These are phyloP conservation scores for Amphiprion percula DNA, from an alignment of 2,113 vertebrate species.

Conservation along the genomic window DNA sequence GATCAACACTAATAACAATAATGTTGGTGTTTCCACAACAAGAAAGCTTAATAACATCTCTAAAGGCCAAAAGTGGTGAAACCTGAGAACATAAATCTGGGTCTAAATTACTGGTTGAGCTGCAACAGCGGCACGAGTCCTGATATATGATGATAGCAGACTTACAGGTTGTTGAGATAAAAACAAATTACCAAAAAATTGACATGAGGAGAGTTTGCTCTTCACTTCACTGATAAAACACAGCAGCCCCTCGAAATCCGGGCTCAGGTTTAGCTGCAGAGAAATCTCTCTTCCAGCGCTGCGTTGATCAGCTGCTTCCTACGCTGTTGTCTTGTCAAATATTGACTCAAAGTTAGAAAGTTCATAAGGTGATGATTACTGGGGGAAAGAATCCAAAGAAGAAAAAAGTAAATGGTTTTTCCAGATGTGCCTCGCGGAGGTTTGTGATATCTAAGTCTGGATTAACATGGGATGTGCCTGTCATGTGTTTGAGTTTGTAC, in stretches of 20 bases:
- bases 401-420: conserved; percentile 29
- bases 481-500: background rate
- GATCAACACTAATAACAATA: conserved; percentile 26
- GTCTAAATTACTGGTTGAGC: conserved; percentile 11
- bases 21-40: conserved; percentile 25
- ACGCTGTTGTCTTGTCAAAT: conserved; percentile 7
- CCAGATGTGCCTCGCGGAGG: conserved; percentile 22
- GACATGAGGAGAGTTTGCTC: conserved; percentile 22
- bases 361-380: conserved; percentile 26
- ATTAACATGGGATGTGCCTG: background rate
- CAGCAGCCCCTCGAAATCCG: conserved; percentile 31
- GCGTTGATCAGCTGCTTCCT: conserved; percentile 1
- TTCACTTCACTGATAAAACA: conserved; percentile 27
- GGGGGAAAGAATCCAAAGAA: background rate
- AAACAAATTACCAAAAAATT: conserved; percentile 25
- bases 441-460: no score
- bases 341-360: conserved; percentile 35
- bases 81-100: conserved; percentile 14
- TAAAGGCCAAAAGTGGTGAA: background rate
- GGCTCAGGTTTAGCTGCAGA: background rate
- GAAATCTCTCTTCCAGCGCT: conserved; percentile 3
- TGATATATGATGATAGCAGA: conserved; percentile 28
- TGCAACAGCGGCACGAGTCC: background rate
- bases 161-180: conserved; percentile 7
- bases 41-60: background rate